These are phyloP conservation scores for Lethrus apterus DNA, from an alignment of 1,140 invertebrate genomes.

Conservation along the genomic window DNA sequence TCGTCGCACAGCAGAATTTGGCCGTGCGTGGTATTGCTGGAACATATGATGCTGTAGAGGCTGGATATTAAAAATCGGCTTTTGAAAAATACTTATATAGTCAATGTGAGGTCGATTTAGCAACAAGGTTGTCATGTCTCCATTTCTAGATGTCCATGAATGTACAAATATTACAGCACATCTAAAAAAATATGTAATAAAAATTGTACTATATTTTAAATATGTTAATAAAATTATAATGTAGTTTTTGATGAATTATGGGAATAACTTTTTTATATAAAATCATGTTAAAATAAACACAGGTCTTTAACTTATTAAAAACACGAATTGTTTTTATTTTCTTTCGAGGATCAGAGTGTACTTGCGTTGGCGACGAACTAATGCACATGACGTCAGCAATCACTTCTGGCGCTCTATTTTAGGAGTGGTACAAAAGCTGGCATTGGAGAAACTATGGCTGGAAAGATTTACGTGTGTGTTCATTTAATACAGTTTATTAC, in stretches of 20 bases:
- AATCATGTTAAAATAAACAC: too few species aligned
- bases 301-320: too few species aligned
- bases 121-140: not conserved
- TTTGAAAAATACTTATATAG: slow-evolving; percentile 1
- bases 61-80: slow-evolving; percentile 9
- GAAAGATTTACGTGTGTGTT: too few species aligned
- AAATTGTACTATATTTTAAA: not conserved
- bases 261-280: too few species aligned
- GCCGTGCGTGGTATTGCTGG: not conserved
- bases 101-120: not conserved
- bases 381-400: slow-evolving; percentile 19
- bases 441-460: slow-evolving; percentile 18
- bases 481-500: too few species aligned
- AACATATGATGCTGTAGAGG: slow-evolving; percentile 6
- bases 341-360: too few species aligned
- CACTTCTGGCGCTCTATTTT: slow-evolving; percentile 21
- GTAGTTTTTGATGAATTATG: too few species aligned
- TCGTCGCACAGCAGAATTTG: slow-evolving; percentile 4
- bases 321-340: too few species aligned
- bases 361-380: slow-evolving; percentile 13
- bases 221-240: too few species aligned
- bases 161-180: too few species aligned
- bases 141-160: too few species aligned
- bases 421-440: slow-evolving; percentile 19
- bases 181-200: not conserved